Evolutionary conservation across 2,888 invertebrate species (phyloP), one percentile per base, ranked within the genome.

Genomic region (Hybos culiciformis): DNA sequence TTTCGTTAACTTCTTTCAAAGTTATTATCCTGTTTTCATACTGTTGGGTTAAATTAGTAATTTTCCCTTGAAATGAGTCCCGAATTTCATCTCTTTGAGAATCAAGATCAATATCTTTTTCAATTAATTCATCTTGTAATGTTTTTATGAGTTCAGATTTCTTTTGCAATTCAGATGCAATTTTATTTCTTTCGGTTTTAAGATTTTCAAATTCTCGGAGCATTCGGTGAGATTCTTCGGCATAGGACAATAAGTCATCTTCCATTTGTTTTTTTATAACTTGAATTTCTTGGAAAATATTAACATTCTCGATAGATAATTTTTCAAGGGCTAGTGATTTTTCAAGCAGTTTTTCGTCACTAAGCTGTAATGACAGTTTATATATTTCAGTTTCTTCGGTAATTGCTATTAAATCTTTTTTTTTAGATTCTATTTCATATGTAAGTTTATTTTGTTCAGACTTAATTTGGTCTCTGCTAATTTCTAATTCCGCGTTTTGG

Each of bases 41-140:
- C 26, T 53, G 48, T 18, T 50, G 36, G 3, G 46, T 45, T 5
- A 59, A 48, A 19, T 56, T 55, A 43, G 57, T 55, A 4, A 63
- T 54, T 45, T 63, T 60, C 36, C 61, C 57, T 34, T 60, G 58
- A 45, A 60, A 61, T 23, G 62, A 45, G 41, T 56, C 55, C 9
- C 63, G 59, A 12, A 65, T 59, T 21, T 58, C 59, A 43, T 67
- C 62, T 46, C 59, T 58, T 44, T 66, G 59, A 1, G 59, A 57
- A 42, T 65, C 64, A 29, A 67, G 60, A 48, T 64, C 61, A 18
- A 62, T 60, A 42, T 57, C 61, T 48, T 63, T 62, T 37, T 61
- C 62, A 17, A 59, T 47, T 33, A 67, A 50, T 49, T 67, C 67
- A 12, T 58, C 54, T 48, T 65, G 60, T 41, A 66, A 51, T 8